Conservation (phyloP, 2,113 vertebrate genomes). For the Cairina moschata region DNA sequence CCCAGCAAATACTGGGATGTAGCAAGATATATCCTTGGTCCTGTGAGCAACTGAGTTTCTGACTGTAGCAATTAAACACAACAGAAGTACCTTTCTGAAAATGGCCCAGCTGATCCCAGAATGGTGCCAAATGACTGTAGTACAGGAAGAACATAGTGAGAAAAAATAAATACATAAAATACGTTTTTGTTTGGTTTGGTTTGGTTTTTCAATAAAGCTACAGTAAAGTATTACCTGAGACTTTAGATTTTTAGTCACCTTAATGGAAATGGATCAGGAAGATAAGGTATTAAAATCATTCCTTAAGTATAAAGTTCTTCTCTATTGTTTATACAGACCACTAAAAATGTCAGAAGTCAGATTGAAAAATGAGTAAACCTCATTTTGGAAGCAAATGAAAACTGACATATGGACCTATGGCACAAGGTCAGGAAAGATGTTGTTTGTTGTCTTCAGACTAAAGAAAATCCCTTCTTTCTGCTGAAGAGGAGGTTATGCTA, state of each 20-base stretch:
- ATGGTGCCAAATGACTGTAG: not conserved
- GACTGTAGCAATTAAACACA: not conserved
- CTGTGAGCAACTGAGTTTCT: not conserved
- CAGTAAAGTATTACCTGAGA: not conserved
- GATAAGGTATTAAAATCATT: not conserved
- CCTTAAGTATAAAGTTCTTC: not conserved
- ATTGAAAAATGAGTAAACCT: not conserved
- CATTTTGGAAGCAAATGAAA: constrained; percentile 19
- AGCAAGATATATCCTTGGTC: not conserved
- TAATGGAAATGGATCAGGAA: not conserved
- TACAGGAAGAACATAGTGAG: not conserved
- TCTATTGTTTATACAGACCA: not conserved
- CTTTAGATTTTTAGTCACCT: not conserved
- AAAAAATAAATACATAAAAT: too few species aligned
- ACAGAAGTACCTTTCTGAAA: not conserved
- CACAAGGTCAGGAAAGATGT: not conserved
- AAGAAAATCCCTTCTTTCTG: not conserved
- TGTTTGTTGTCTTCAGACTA: not conserved
- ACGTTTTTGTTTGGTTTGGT: too few species aligned
- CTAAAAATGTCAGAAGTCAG: not conserved
- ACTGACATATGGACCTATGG: not conserved
- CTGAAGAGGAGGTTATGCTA: not conserved
- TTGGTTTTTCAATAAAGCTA: not conserved
- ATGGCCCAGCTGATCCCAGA: not conserved
- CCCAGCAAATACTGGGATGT: not conserved